Base-by-base conservation (phyloP, 2,797 vertebrate species). In the Hafferia zeledoni region DNA sequence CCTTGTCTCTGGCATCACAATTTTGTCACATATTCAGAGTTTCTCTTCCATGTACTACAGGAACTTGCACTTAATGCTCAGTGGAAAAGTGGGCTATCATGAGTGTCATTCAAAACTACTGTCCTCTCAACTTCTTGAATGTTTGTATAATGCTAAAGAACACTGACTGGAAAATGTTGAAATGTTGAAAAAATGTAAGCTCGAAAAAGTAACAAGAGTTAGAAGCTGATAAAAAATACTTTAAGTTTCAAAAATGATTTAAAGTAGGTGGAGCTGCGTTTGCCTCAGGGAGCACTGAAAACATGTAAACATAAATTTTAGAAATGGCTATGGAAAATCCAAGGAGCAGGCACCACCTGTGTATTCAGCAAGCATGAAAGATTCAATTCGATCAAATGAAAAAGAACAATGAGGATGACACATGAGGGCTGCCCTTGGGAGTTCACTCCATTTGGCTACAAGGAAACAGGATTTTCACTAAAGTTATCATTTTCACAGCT, bases 311-410 rank as follows among this genome's bases (percentile, higher is more conserved):
- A 79, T 83, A 87, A 92, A 85, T 93, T 84, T 95, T 60, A 71
- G 78, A 91, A 95, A 75, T 17, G 75, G 7, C 25, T 88, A 55
- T 46, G 43, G 50, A 91, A 84, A 95, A 89, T 92, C 17, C 53
- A 82, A 83, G 53, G 24, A 82, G 22, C 44, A 60, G 13, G 47
- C 25, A 83, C 31, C 77, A 93, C 88, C 68, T 97, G 65, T 90
- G 81, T 82, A 74, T 79, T 79, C 89, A 96, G 22, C 20, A 90
- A 79, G 77, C 76, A 83, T 91, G 83, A 94, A 96, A 93, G 39
- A 93, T 95, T 97, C 57, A 65, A 53, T 95, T 43, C 92, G 64
- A 92, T 93, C 41, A 90, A 50, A 91, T 85, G 57, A 94, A 89
- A 95, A 95, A 87, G 10, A 47, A 72, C 59, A 76, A 14, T 74